Percentiles rank a stretch among this genome's conserved stretches.
Evolutionary conservation across 2,113 vertebrate genomes (phyloP).

Genomic region (Numenius arquata): DNA sequence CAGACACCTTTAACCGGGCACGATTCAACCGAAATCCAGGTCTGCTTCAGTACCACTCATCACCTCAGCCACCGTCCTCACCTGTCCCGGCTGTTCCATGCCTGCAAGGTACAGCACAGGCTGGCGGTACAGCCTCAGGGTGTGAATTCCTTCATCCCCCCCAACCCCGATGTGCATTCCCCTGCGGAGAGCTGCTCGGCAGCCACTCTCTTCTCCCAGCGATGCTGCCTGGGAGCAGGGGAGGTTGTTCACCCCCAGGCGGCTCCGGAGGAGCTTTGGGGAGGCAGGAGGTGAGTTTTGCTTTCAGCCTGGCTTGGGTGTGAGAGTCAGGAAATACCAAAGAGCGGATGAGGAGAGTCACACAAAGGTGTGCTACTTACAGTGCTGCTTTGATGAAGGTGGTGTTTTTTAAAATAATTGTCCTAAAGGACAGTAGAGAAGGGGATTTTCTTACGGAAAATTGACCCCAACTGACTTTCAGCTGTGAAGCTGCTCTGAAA

Average conservation of each 20-base stretch:
- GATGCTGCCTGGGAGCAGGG: accelerated
- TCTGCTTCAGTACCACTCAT: neutral
- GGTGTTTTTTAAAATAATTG: neutral
- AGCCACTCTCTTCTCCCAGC: neutral
- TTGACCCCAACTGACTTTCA: neutral
- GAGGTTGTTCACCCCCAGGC: neutral
- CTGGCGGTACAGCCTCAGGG: accelerated
- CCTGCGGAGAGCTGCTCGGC: too few species aligned
- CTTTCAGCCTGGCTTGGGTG: neutral
- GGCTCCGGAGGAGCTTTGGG: neutral
- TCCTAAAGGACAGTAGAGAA: neutral
- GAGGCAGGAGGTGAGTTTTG: neutral
- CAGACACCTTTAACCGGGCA: neutral
- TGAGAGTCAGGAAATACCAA: neutral
- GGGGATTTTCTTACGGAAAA: neutral
- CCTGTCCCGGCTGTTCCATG: neutral
- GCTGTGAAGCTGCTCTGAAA: neutral
- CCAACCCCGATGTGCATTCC: accelerated
- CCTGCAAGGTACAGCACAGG: accelerated
- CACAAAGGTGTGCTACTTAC: neutral
- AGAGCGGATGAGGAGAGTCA: neutral
- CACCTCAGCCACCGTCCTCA: neutral
- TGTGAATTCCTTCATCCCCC: neutral
- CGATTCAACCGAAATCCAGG: neutral
- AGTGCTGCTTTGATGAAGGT: neutral